Evolutionary conservation across 2,113 vertebrate genomes (phyloP).

Genomic region (Silurus asotus): DNA sequence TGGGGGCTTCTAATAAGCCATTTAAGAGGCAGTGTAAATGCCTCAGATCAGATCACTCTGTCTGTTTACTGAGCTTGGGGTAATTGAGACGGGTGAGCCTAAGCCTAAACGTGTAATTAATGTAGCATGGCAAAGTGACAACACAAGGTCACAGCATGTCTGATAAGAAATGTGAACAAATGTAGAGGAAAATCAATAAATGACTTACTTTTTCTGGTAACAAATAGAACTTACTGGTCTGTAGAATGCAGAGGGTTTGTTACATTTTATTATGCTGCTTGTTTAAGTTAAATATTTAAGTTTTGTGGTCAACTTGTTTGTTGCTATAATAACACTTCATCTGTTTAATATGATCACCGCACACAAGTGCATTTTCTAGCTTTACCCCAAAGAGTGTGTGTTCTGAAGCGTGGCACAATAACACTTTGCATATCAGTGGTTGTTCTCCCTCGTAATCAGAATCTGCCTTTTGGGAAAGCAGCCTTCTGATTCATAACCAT

Average conservation of each 20-base stretch:
- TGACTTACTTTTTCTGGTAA: constrained; percentile 28
- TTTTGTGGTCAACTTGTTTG: constrained; percentile 8
- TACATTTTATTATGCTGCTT: constrained; percentile 6
- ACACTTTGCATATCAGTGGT: constrained; percentile 46
- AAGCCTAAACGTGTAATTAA: constrained; percentile 66
- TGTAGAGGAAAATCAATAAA: constrained; percentile 44
- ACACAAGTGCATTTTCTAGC: constrained; percentile 4
- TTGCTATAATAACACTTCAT: constrained; percentile 16
- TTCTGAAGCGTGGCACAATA: constrained; percentile 43
- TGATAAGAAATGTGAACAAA: constrained; percentile 48
- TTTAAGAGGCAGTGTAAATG: constrained; percentile 52
- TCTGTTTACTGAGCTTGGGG: constrained; percentile 61
- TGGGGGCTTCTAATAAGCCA: constrained; percentile 68
- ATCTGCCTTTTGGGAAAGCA: constrained; percentile 69
- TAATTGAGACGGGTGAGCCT: constrained; percentile 73
- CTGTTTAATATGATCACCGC: constrained; percentile 38
- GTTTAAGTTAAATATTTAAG: neutral
- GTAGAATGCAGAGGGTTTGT: neutral
- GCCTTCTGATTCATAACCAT: constrained; percentile 60
- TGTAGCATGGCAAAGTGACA: constrained; percentile 60
- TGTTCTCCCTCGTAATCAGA: constrained; percentile 54
- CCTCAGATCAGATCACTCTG: constrained; percentile 67
- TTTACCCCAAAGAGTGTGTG: constrained; percentile 48
- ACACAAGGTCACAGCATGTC: constrained; percentile 57
- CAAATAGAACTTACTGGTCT: constrained; percentile 10